Evolutionary conservation across 2,113 vertebrate species (phyloP).

Genomic region (Lagopus leucura): DNA sequence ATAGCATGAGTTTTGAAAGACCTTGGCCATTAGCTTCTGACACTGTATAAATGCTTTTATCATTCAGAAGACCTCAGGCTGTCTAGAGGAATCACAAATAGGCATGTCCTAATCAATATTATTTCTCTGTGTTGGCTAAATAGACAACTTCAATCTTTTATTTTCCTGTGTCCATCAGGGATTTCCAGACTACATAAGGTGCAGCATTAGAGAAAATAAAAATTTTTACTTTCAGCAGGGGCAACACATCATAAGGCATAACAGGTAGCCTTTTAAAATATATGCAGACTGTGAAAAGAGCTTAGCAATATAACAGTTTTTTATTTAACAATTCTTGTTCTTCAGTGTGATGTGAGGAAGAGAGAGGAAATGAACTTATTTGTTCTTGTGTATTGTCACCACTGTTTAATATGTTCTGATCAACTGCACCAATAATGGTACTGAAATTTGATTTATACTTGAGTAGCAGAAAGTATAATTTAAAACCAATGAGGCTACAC

Average conservation of each 20-base stretch:
- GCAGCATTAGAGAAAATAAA: neutral
- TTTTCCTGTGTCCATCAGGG: slow-evolving; percentile 30
- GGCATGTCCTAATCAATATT: neutral
- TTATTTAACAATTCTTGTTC: neutral
- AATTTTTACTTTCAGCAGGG: slow-evolving; percentile 43
- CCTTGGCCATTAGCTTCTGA: neutral
- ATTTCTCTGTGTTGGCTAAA: neutral
- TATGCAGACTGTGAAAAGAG: neutral
- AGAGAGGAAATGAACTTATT: neutral
- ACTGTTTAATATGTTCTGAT: neutral
- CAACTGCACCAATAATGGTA: neutral
- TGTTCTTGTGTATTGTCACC: neutral
- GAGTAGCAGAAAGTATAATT: neutral
- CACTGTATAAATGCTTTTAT: neutral
- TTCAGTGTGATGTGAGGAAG: neutral
- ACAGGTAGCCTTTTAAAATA: neutral
- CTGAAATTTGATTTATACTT: neutral
- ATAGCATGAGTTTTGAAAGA: neutral
- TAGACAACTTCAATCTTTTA: slow-evolving; percentile 6
- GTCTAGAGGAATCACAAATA: neutral
- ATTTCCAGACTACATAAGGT: slow-evolving; percentile 41
- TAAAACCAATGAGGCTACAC: neutral
- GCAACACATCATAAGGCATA: slow-evolving; percentile 41
- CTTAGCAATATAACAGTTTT: neutral
- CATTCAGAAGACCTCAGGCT: neutral